phyloP scores from a whole-genome alignment of 1,140 invertebrate genomes.

The Solenopsis fugax region DNA sequence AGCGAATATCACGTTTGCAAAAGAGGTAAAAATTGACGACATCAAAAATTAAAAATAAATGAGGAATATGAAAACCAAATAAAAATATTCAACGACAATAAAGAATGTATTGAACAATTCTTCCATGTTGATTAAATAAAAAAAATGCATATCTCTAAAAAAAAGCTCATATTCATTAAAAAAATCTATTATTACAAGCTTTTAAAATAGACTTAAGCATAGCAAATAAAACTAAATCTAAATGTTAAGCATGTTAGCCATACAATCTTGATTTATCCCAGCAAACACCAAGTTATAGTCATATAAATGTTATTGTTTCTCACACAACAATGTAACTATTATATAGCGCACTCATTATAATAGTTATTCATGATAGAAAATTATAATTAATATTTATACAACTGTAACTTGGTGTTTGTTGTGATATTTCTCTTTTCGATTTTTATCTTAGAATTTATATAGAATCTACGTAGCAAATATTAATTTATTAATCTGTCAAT shows the following conservation, averaged over 20 bases:
- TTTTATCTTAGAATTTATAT: neutral
- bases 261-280: neutral
- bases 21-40: neutral
- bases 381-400: too few species aligned
- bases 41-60: conserved; percentile 22
- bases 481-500: conserved; percentile 5
- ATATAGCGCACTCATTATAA: too few species aligned
- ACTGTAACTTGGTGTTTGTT: too few species aligned
- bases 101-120: neutral
- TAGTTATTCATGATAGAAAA: too few species aligned
- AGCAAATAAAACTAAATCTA: neutral
- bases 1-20: neutral
- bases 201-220: neutral
- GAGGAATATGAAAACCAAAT: neutral
- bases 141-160: neutral
- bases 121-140: neutral
- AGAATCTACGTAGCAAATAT: neutral
- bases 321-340: too few species aligned
- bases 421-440: neutral
- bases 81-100: neutral
- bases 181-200: neutral
- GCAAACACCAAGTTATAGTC: too few species aligned
- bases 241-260: neutral
- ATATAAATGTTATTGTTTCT: too few species aligned
- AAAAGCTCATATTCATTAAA: neutral